Conservation (phyloP, 2,113 vertebrate species). For the Patagioenas fasciata region DNA sequence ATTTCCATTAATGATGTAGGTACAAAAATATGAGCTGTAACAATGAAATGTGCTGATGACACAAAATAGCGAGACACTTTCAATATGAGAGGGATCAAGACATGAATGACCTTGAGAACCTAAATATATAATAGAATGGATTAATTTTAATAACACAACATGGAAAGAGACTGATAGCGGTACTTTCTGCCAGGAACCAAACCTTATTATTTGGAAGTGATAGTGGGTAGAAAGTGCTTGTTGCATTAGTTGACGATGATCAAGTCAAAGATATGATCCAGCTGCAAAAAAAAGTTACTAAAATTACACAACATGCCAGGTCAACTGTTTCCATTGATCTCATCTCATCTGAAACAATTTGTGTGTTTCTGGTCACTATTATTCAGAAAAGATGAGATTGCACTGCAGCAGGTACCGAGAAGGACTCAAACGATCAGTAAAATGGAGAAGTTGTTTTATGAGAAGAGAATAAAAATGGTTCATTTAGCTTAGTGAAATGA, state of each 20-base stretch:
- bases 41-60: constrained; percentile 36
- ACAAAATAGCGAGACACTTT: constrained; percentile 10
- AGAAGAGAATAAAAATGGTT: not conserved
- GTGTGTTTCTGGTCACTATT: not conserved
- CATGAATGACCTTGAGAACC: not conserved
- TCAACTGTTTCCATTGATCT: not conserved
- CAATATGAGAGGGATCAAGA: constrained; percentile 6
- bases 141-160: constrained; percentile 19
- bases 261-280: not conserved
- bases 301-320: not conserved
- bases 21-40: not conserved
- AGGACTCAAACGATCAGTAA: not conserved
- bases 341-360: not conserved
- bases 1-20: constrained; percentile 1
- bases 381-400: not conserved
- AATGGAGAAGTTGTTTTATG: not conserved
- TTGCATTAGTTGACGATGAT: not conserved
- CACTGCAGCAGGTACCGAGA: not conserved
- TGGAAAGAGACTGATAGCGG: not conserved
- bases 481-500: not conserved
- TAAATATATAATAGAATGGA: not conserved
- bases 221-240: not conserved
- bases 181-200: not conserved
- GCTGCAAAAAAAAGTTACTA: not conserved
- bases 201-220: not conserved